phyloP scores from a whole-genome alignment of 64 coral and sea anemone genomes.

The Montipora efflorescens region DNA sequence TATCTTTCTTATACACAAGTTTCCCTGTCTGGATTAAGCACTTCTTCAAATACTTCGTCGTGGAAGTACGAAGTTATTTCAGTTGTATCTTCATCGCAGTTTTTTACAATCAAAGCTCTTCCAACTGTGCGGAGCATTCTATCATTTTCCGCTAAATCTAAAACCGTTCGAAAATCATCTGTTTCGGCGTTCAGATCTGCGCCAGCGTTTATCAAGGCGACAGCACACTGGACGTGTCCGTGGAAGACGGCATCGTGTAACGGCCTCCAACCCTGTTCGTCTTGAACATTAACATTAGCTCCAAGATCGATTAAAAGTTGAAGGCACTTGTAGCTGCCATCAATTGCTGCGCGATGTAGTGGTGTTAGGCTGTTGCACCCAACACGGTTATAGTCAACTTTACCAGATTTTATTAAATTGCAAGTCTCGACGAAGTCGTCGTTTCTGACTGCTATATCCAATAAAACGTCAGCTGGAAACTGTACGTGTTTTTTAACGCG shows the following conservation, averaged over 20 bases:
- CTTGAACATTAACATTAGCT: constrained; percentile 69
- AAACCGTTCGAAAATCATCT: constrained; percentile 19
- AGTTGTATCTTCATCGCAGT: constrained; percentile 7
- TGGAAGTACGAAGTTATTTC: constrained; percentile 1
- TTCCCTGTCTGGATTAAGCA: constrained; percentile 76
- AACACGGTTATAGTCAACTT: constrained; percentile 81
- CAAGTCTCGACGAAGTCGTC: constrained; percentile 91
- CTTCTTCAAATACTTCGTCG: constrained; percentile 51
- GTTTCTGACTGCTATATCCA: constrained; percentile 69
- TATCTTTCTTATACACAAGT: constrained; percentile 66
- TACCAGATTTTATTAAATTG: constrained; percentile 85
- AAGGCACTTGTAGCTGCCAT: constrained; percentile 86
- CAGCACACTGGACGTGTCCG: constrained; percentile 58
- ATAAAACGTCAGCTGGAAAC: constrained; percentile 66
- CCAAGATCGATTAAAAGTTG: constrained; percentile 86
- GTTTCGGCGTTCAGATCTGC: constrained; percentile 68
- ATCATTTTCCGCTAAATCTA: constrained; percentile 77
- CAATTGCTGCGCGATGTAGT: constrained; percentile 83
- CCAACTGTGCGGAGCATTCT: constrained; percentile 75
- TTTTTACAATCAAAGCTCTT: constrained; percentile 71
- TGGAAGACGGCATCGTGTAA: constrained; percentile 88
- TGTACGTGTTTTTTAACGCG: constrained; percentile 51
- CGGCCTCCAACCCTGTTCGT: constrained; percentile 58
- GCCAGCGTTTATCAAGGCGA: constrained; percentile 78
- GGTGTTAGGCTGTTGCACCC: constrained; percentile 73